Base-by-base conservation (phyloP, 2,888 invertebrate genomes). In the Brachylomia viminalis region DNA sequence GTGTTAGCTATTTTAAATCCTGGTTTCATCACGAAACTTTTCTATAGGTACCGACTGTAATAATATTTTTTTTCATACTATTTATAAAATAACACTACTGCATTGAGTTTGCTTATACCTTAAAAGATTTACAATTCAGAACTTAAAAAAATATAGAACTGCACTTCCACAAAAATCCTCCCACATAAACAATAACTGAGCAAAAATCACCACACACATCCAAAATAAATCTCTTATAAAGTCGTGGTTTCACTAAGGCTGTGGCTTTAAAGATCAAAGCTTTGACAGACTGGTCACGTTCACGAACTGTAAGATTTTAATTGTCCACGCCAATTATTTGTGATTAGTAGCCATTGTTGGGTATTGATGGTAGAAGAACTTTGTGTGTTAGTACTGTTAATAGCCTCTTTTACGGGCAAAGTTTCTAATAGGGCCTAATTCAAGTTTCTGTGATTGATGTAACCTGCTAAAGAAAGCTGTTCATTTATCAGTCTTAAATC, bases 241-340 rank as follows among this genome's bases (percentile, higher is more conserved):
- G 13, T n/a, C 38, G 42, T 65, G 42, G 20, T 20, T 42, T 33
- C 47, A 52, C 38, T 52, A 15, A 65, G 59, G 17, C 11, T 64
- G 20, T 1, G 64, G 62, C 78, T 70, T 84, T 75, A 80, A 23
- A 58, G n/a, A 84, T 86, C 82, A 82, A 87, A 83, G 77, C 67
- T 33, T 75, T 79, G 76, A 64, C 74, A 67, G 74, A 11, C 23
- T 23, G 15, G 17, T 62, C 69, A 73, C 77, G 77, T 74, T 83
- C 86, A 87, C 85, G 85, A 82, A 74, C 68, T 80, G 83, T 74
- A 62, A 82, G 69, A 79, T 68, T 83, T 86, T 86, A 88, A 88
- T 86, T 83, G 77, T 67, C 49, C 66, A 27, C 20, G 15, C 54
- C 77, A 81, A 83, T 85, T 20, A 27, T 33, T 58, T 74, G 69